These are phyloP conservation scores for Liasis olivaceus DNA, from an alignment of 2,797 vertebrate species.

Conservation along the genomic window DNA sequence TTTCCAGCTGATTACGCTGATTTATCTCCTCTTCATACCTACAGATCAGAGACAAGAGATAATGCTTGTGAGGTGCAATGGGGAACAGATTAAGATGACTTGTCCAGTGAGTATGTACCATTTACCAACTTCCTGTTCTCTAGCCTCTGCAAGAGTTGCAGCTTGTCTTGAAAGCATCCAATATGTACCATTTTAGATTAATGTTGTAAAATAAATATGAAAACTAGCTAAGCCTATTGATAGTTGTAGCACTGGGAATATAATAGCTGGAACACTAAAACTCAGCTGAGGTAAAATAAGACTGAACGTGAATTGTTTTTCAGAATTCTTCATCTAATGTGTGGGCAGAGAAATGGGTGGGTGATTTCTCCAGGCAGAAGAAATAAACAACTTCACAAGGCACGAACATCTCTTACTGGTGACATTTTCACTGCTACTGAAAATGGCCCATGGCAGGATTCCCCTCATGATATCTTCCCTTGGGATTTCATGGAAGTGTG, in stretches of 20 bases:
- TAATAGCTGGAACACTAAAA: neutral
- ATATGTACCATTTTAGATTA: neutral
- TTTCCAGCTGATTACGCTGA: conserved; percentile 57
- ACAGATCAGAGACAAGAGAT: conserved; percentile 7
- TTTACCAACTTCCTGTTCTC: neutral
- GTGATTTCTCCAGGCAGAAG: neutral
- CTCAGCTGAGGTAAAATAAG: neutral
- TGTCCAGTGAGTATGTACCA: neutral
- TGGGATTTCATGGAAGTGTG: neutral
- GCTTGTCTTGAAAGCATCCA: neutral
- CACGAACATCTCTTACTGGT: neutral
- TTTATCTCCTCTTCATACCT: conserved; percentile 67
- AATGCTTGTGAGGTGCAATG: neutral
- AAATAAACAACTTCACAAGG: neutral
- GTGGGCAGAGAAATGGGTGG: neutral
- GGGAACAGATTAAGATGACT: neutral
- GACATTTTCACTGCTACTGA: neutral
- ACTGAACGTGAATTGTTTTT: neutral
- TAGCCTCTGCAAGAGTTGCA: too few species aligned
- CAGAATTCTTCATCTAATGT: neutral
- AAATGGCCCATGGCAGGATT: neutral
- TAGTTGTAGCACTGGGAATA: neutral
- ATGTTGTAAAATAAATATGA: neutral
- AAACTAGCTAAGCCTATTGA: neutral
- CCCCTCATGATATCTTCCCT: neutral